phyloP scores from a whole-genome alignment of 2,888 invertebrate species.

The Tortricodes alternella region DNA sequence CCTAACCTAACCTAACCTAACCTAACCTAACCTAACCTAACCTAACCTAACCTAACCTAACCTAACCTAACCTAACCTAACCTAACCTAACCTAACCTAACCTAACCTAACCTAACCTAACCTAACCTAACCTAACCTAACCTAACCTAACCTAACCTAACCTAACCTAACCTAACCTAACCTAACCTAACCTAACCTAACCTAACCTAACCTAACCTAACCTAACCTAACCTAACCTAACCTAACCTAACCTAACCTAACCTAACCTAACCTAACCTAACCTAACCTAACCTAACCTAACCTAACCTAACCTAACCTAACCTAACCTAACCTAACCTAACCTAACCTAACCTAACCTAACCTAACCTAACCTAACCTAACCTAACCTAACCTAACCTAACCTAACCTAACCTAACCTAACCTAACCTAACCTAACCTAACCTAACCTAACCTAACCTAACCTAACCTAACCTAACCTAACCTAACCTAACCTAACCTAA shows the following conservation, averaged over 20 bases:
- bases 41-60: conserved; percentile 31
- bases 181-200: conserved; percentile 19
- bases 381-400: conserved; percentile 6
- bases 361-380: conserved; percentile 6
- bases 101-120: conserved; percentile 35
- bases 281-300: conserved; percentile 6
- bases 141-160: conserved; percentile 33
- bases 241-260: conserved; percentile 19
- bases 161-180: conserved; percentile 19
- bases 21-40: conserved; percentile 33
- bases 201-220: conserved; percentile 19
- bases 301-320: conserved; percentile 6
- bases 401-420: conserved; percentile 6
- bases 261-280: conserved; percentile 1
- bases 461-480: conserved; percentile 1
- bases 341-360: conserved; percentile 6
- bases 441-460: neutral
- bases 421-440: conserved; percentile 2
- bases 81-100: conserved; percentile 34
- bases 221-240: conserved; percentile 19
- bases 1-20: conserved; percentile 32
- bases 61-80: conserved; percentile 23
- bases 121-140: conserved; percentile 27
- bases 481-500: neutral
- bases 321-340: conserved; percentile 6